phyloP scores from a whole-genome alignment of 2,113 vertebrate species.

The Anhinga anhinga region DNA sequence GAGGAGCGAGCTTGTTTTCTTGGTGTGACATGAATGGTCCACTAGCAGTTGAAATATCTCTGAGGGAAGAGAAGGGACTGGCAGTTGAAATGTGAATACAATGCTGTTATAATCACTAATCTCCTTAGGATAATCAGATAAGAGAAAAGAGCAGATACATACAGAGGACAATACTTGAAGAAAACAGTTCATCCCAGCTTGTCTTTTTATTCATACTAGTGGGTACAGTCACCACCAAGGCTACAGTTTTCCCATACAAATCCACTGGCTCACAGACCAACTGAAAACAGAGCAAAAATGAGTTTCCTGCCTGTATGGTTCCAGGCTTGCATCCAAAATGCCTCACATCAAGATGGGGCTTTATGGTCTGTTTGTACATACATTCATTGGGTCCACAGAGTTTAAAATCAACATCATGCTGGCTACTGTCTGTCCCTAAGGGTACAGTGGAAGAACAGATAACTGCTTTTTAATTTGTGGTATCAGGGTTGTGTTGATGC shows the following conservation, averaged over 20 bases:
- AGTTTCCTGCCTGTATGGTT: not conserved
- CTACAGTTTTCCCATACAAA: not conserved
- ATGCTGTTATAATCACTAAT: not conserved
- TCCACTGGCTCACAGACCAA: not conserved
- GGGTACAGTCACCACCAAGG: not conserved
- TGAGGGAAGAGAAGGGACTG: not conserved
- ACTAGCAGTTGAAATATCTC: not conserved
- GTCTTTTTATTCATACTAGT: not conserved
- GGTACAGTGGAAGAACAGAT: not conserved
- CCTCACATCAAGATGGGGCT: not conserved
- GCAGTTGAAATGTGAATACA: not conserved
- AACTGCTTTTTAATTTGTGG: not conserved
- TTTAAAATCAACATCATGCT: not conserved
- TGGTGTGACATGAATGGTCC: no score
- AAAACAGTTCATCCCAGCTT: not conserved
- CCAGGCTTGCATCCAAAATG: not conserved
- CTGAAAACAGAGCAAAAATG: not conserved
- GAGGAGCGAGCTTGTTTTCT: not conserved
- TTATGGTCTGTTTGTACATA: not conserved
- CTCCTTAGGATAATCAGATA: not conserved
- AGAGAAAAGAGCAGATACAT: not conserved
- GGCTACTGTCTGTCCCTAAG: not conserved
- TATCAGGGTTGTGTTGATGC: not conserved
- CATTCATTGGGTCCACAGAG: not conserved
- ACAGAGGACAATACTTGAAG: not conserved